Percentiles rank a stretch among this genome's conserved stretches.
Evolutionary conservation across 2,113 vertebrate genomes (phyloP).

Genomic region (Solea senegalensis): DNA sequence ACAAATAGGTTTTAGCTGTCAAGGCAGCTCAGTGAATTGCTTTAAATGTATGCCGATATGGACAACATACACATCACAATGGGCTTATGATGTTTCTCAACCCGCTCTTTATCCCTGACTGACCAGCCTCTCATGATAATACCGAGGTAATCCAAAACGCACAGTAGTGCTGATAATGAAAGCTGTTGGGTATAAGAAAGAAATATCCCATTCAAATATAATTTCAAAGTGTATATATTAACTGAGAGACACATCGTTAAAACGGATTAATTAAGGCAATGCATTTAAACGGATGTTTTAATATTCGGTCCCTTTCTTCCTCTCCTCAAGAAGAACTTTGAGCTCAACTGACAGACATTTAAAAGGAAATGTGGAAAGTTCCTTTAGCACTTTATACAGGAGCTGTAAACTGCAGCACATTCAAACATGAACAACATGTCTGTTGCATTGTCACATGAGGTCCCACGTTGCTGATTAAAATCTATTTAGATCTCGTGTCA

Average conservation of each 20-base stretch:
- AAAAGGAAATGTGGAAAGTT: not conserved
- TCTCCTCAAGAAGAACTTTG: not conserved
- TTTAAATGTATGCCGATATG: constrained; percentile 22
- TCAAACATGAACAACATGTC: too few relatives aligned
- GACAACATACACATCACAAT: constrained; percentile 28
- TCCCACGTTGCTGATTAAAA: too few relatives aligned
- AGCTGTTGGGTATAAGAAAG: constrained; percentile 1
- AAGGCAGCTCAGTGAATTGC: constrained; percentile 29
- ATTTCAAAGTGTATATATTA: constrained; percentile 12
- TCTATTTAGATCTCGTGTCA: too few relatives aligned
- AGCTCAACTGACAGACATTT: not conserved
- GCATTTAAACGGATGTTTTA: not conserved
- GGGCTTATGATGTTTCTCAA: constrained; percentile 19
- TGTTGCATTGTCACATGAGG: too few relatives aligned
- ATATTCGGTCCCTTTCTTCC: not conserved
- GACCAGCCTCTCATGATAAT: constrained; percentile 28
- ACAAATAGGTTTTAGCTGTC: constrained; percentile 37
- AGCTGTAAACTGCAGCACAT: too few relatives aligned
- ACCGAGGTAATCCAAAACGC: constrained; percentile 9
- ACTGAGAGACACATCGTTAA: not conserved
- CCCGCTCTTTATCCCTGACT: constrained; percentile 46
- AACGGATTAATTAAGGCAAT: constrained; percentile 5
- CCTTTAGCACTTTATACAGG: not conserved
- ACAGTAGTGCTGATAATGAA: constrained; percentile 13
- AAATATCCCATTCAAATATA: constrained; percentile 17